These are phyloP conservation scores for Tipula confusa DNA, from an alignment of 2,888 invertebrate genomes.

Conservation along the genomic window DNA sequence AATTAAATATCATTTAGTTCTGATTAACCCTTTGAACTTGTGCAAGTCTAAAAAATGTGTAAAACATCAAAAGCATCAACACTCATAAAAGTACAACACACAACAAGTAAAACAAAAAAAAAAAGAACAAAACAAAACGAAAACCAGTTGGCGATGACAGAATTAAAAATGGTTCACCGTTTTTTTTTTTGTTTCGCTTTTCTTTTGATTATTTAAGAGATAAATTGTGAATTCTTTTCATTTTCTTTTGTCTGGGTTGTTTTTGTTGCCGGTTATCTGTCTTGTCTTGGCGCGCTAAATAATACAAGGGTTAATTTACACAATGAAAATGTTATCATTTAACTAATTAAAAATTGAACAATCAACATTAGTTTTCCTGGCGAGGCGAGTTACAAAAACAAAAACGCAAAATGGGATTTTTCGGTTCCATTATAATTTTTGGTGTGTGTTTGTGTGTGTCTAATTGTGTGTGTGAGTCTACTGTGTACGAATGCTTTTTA, in stretches of 20 bases:
- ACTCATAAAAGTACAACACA: too few relatives aligned
- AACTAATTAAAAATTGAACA: constrained; percentile 8
- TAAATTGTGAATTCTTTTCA: background rate
- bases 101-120: background rate
- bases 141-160: constrained; percentile 13
- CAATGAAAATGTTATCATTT: constrained; percentile 12
- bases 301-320: background rate
- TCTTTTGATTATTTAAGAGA: background rate
- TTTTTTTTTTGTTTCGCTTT: too few relatives aligned
- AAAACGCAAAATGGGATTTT: background rate
- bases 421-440: background rate
- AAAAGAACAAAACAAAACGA: too few relatives aligned
- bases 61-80: too few relatives aligned
- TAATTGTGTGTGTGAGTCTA: too few relatives aligned
- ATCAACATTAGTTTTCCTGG: background rate
- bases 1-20: background rate
- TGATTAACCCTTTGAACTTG: background rate
- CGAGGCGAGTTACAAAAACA: background rate
- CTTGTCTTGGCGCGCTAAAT: constrained; percentile 7
- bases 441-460: background rate
- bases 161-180: background rate
- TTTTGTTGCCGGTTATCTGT: background rate
- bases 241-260: background rate
- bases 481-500: too few relatives aligned
- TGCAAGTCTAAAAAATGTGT: background rate